These are phyloP conservation scores for Guaruba guarouba DNA, from an alignment of 2,113 vertebrate genomes.

Conservation along the genomic window DNA sequence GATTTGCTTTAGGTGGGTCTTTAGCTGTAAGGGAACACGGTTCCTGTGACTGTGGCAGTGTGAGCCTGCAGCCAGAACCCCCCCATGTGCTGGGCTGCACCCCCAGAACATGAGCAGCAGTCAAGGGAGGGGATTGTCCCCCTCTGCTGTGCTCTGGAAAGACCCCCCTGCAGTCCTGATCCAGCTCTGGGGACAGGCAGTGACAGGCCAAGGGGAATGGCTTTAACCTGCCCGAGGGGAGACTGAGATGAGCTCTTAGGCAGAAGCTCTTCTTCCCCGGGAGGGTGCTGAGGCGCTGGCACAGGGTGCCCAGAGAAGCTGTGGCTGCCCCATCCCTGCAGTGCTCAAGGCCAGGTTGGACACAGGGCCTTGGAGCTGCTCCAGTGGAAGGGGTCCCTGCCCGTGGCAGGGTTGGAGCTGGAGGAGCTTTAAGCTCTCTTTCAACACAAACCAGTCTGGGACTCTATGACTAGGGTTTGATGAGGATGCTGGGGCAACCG, in stretches of 20 bases:
- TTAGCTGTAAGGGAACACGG: not conserved
- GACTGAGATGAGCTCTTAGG: not conserved
- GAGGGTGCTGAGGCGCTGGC: too few relatives aligned
- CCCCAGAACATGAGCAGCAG: not conserved
- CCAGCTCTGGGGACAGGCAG: not conserved
- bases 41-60: not conserved
- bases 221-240: not conserved
- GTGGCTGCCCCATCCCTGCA: not conserved
- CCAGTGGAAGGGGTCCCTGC: not conserved
- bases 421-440: not conserved
- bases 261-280: too few relatives aligned
- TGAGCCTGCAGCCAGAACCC: not conserved
- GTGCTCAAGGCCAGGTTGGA: not conserved
- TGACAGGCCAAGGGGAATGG: not conserved
- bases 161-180: not conserved
- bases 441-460: not conserved
- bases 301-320: too few relatives aligned
- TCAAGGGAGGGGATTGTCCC: not conserved
- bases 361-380: not conserved
- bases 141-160: too few relatives aligned
- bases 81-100: not conserved
- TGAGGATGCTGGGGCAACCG: too few relatives aligned
- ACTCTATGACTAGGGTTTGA: not conserved
- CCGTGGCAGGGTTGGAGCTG: rapidly evolving
- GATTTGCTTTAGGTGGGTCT: not conserved